Evolutionary conservation across 2,797 vertebrate genomes (phyloP).

Genomic region (Coilia nasus): DNA sequence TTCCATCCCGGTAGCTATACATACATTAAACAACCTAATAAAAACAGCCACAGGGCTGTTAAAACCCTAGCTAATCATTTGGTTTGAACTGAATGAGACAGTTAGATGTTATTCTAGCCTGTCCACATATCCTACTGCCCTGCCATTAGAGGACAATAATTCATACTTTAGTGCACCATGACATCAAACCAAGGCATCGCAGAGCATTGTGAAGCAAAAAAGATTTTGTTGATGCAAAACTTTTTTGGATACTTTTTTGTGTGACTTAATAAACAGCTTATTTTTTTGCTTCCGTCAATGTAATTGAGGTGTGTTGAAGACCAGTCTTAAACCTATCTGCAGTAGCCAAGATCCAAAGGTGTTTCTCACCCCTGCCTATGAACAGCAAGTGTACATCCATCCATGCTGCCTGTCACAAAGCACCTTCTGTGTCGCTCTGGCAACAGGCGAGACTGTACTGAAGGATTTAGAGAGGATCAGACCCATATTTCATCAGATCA

Average conservation of each 20-base stretch:
- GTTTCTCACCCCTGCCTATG: not conserved
- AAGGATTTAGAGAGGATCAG: not conserved
- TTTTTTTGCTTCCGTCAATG: no score
- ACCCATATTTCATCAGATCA: not conserved
- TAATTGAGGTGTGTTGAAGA: no score
- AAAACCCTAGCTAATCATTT: no score
- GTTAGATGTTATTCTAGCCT: no score
- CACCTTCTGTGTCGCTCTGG: conserved; percentile 17
- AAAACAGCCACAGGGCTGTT: no score
- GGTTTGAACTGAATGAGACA: no score
- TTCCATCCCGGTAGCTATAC: no score
- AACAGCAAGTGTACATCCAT: not conserved
- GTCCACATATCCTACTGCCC: no score
- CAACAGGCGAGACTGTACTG: not conserved
- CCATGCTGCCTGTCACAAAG: conserved; percentile 28
- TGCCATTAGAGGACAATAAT: no score
- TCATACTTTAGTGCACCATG: no score
- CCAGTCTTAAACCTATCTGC: no score
- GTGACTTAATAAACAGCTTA: not conserved
- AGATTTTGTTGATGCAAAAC: not conserved
- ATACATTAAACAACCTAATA: no score
- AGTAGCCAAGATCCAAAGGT: not conserved
- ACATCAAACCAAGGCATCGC: not conserved
- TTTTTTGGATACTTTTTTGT: not conserved
- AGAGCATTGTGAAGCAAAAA: not conserved